Evolutionary conservation across 2,113 vertebrate genomes (phyloP).

Genomic region (Callaeas wilsoni): DNA sequence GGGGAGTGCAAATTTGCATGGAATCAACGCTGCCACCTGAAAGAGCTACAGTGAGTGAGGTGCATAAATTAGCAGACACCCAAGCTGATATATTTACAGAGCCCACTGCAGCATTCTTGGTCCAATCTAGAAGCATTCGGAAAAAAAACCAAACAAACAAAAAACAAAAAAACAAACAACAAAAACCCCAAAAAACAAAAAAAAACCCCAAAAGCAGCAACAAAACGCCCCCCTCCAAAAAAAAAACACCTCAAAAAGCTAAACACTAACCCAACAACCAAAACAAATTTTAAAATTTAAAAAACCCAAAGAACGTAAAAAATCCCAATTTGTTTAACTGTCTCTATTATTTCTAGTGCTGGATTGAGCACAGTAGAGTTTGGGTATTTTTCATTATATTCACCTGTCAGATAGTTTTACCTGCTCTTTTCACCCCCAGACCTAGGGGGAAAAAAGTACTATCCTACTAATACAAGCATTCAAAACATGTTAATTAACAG

Average conservation of each 20-base stretch:
- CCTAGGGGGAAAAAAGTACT: fast-evolving
- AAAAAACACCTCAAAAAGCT: too few relatives aligned
- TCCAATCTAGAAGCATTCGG: neutral
- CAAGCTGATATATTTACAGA: neutral
- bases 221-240: too few relatives aligned
- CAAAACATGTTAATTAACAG: neutral
- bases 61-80: neutral
- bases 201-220: too few relatives aligned
- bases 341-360: neutral
- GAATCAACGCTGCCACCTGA: neutral
- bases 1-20: neutral
- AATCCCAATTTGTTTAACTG: neutral
- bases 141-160: too few relatives aligned
- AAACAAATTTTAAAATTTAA: neutral
- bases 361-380: neutral
- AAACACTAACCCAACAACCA: neutral
- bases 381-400: neutral
- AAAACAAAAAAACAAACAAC: too few relatives aligned
- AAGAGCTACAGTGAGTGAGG: neutral
- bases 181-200: too few relatives aligned
- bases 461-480: neutral
- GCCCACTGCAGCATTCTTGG: fast-evolving
- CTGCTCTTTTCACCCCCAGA: neutral
- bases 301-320: neutral
- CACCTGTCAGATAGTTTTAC: neutral